Conservation (phyloP, 2,888 invertebrate species). For the Poecilobothrus nobilitatus region DNA sequence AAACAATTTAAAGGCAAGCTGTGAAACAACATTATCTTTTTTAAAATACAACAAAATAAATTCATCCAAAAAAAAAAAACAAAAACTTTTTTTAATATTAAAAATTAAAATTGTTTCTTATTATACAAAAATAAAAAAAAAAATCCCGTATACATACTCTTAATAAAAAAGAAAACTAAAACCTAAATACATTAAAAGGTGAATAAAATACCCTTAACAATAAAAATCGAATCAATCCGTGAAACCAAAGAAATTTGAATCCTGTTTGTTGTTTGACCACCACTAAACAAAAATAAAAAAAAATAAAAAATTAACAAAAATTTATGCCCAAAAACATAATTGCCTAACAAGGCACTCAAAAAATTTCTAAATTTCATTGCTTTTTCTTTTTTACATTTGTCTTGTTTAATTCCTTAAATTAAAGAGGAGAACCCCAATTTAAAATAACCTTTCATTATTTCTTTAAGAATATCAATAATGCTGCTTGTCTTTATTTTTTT, state of each 20-base stretch:
- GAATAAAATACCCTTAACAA: background rate
- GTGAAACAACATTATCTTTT: background rate
- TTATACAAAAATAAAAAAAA: background rate
- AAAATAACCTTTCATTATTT: too few species aligned
- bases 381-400: too few species aligned
- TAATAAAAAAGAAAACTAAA: background rate
- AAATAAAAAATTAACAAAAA: background rate
- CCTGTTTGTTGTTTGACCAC: background rate
- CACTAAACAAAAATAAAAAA: background rate
- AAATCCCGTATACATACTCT: background rate
- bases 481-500: background rate
- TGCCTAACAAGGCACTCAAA: too few species aligned
- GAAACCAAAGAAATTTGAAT: slow-evolving; percentile 6
- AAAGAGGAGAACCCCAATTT: too few species aligned
- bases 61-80: too few species aligned
- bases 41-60: too few species aligned
- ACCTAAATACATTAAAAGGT: background rate
- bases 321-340: too few species aligned
- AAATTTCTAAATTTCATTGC: too few species aligned
- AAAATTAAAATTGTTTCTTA: too few species aligned
- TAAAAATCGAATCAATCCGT: slow-evolving; percentile 1
- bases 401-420: too few species aligned
- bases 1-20: background rate
- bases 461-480: too few species aligned
- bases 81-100: too few species aligned